Conservation (phyloP, 2,113 vertebrate species). For the Chaetura pelagica region DNA sequence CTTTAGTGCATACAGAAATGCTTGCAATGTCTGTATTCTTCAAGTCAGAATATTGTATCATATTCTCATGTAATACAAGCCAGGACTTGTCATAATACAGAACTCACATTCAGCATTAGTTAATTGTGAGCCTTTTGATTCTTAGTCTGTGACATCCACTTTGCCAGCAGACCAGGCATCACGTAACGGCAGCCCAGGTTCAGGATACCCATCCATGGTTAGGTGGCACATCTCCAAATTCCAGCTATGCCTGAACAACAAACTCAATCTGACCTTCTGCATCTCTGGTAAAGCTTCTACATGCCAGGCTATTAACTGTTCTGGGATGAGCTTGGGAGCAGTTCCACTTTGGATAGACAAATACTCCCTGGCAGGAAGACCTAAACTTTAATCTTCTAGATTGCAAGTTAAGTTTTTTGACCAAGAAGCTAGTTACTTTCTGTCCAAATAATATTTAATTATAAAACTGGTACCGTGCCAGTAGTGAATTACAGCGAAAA, state of each 20-base stretch:
- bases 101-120: not conserved
- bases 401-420: not conserved
- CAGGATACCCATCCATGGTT: not conserved
- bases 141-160: not conserved
- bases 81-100: not conserved
- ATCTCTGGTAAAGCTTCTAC: not conserved
- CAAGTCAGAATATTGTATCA: not conserved
- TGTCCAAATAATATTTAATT: not conserved
- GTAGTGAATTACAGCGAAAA: not conserved
- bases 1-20: not conserved
- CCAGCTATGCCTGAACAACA: not conserved
- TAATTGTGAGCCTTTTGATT: accelerated
- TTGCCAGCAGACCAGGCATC: not conserved
- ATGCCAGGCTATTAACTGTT: not conserved
- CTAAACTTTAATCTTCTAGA: not conserved
- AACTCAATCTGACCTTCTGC: not conserved
- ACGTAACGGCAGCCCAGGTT: not conserved
- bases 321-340: not conserved
- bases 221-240: not conserved
- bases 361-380: not conserved
- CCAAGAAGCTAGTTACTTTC: not conserved
- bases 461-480: not conserved
- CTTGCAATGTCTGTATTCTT: not conserved
- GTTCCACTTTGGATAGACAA: not conserved
- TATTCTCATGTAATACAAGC: not conserved